A percentile compares a stretch with the other conserved stretches of the same genome.
These are phyloP conservation scores for Corapipo altera DNA, from an alignment of 2,113 vertebrate genomes.

Conservation along the genomic window DNA sequence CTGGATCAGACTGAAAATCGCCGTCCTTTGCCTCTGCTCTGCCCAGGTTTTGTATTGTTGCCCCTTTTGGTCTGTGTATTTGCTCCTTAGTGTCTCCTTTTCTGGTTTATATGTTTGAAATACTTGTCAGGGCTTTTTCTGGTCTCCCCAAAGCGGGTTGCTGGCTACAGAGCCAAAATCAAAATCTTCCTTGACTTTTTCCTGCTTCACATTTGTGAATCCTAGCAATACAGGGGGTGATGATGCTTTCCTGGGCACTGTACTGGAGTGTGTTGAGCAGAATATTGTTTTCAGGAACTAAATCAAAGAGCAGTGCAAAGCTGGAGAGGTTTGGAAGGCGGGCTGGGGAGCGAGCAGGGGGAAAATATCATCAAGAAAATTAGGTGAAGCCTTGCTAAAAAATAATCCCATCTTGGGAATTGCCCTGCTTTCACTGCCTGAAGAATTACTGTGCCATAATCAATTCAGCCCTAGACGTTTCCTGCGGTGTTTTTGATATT, in stretches of 20 bases:
- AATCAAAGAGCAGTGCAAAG: not conserved
- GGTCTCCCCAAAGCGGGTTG: not conserved
- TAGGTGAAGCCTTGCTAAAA: constrained; percentile 20
- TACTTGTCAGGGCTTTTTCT: not conserved
- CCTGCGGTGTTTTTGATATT: constrained; percentile 57
- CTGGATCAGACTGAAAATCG: not conserved
- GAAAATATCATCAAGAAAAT: constrained; percentile 1
- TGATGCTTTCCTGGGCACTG: not conserved
- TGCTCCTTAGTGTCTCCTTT: not conserved
- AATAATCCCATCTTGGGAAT: constrained; percentile 53
- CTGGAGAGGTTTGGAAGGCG: not conserved
- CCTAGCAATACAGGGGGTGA: accelerated
- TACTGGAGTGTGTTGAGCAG: not conserved
- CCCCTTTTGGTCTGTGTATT: not conserved
- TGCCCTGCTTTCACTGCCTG: constrained; percentile 46
- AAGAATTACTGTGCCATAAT: constrained; percentile 63
- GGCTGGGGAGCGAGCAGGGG: not conserved
- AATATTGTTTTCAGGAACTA: not conserved
- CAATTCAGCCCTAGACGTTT: constrained; percentile 52
- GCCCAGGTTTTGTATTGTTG: not conserved
- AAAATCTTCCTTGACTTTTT: not conserved
- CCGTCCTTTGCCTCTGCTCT: not conserved
- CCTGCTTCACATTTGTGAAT: not conserved
- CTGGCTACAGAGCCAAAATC: not conserved
- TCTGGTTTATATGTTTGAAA: not conserved